A percentile compares a stretch with the other conserved stretches of the same genome.
These are phyloP conservation scores for Sebastes reedi DNA, from an alignment of 2,797 vertebrate species.

Conservation along the genomic window DNA sequence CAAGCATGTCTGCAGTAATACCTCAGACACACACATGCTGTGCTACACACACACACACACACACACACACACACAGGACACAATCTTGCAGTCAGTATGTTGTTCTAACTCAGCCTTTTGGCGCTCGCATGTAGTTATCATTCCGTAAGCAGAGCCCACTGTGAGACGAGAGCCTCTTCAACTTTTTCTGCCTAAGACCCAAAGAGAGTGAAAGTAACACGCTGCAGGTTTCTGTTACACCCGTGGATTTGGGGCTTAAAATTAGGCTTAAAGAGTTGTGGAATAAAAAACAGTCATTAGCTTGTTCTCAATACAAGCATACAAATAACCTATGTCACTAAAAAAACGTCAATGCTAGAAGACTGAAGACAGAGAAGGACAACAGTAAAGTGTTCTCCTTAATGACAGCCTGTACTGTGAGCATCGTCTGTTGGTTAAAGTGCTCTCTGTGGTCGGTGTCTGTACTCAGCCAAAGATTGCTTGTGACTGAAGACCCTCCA, in stretches of 20 bases:
- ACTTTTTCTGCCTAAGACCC: conserved; percentile 39
- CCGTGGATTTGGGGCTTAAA: conserved; percentile 24
- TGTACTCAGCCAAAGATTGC: background rate
- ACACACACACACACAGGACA: conserved; percentile 53
- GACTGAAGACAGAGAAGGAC: background rate
- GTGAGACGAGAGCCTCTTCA: conserved; percentile 53
- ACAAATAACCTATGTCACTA: background rate
- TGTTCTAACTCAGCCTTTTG: conserved; percentile 47
- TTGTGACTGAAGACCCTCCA: background rate
- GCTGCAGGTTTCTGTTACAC: conserved; percentile 27
- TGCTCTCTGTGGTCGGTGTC: too few relatives aligned
- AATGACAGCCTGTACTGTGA: background rate
- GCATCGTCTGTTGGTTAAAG: background rate
- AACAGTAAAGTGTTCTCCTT: background rate
- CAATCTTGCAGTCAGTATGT: conserved; percentile 48
- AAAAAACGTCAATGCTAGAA: background rate
- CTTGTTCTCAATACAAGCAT: background rate
- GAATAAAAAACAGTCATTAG: background rate
- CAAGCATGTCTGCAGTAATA: conserved; percentile 79
- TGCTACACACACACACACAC: background rate
- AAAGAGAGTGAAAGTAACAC: conserved; percentile 37
- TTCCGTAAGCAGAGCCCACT: conserved; percentile 61
- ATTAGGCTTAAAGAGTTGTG: background rate
- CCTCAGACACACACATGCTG: conserved; percentile 60
- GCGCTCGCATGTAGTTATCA: conserved; percentile 57